Evolutionary conservation across 1,140 invertebrate species (phyloP), one percentile per base, ranked within the genome.

Genomic region (Orius insidiosus): DNA sequence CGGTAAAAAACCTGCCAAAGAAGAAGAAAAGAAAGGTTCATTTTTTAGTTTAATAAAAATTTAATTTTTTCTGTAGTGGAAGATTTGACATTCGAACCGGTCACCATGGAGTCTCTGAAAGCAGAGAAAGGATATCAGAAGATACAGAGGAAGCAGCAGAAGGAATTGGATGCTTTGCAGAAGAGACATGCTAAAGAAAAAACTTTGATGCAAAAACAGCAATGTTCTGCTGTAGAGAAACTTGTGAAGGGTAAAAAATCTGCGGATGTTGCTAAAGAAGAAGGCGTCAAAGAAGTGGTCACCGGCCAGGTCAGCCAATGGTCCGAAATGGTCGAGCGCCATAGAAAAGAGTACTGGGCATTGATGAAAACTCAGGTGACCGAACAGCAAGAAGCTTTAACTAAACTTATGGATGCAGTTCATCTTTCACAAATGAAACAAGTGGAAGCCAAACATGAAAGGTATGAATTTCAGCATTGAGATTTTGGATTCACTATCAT

Each of bases 181-280:
- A 96, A 96, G 59, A 78, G 82, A 48, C 93, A 98, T 53, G 74
- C 81, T 49, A 99, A 99, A 61, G 93, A 98, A 65, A 80, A 87
- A 59, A 69, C 82, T 52, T 63, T 75, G 11, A 76, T 98, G 58
- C 93, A 97, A 63, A 95, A 96, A 62, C 74, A 80, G 16, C 95
- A 98, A 59, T 93, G 90, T 64, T 70, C 77, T n/a, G 80, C 87
- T 16, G 84, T 98, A 43, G 93, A 98, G 62, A 95, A 95, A 63
- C 68, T 95, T 48, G 80, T 93, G 54, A 92, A 92, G 64, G 85
- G 83, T 32, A 90, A 89, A 68, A 85, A 80, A 82, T 88, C 62
- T 70, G 71, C 75, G 48, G 82, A 89, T 60, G 64, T 87, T 7
- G 75, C 74, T 37, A 77, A 74, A 52, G 87, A 92, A 65, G 74